Evolutionary conservation across 2,113 vertebrate genomes (phyloP).

Genomic region (Dasyprocta punctata): DNA sequence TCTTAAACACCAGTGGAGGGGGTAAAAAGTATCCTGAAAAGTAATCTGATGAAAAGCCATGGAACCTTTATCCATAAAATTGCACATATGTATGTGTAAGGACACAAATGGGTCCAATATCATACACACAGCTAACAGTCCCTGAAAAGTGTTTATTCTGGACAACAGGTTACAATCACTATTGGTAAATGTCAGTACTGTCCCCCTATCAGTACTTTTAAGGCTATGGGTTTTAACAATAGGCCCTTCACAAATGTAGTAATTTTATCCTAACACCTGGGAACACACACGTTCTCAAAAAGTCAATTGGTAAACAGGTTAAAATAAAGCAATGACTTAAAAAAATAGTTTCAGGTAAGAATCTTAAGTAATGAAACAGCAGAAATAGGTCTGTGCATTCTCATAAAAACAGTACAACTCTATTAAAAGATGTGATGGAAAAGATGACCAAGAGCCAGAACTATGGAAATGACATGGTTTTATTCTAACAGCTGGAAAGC

Average conservation of each 20-base stretch:
- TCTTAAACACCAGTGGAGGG: not conserved
- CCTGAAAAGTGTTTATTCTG: not conserved
- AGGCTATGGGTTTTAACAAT: not conserved
- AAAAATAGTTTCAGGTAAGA: not conserved
- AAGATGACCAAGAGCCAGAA: conserved; percentile 24
- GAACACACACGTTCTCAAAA: not conserved
- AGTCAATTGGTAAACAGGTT: not conserved
- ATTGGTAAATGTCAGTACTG: not conserved
- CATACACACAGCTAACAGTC: not conserved
- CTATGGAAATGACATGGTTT: conserved; percentile 5
- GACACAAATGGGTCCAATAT: not conserved
- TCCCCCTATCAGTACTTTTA: not conserved
- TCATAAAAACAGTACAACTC: conserved; percentile 9
- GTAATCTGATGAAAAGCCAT: not conserved
- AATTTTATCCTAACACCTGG: not conserved
- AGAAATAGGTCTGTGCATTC: not conserved
- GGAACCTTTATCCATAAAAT: not conserved
- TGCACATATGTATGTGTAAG: fast-evolving
- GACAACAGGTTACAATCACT: not conserved
- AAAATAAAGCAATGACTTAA: conserved; percentile 21
- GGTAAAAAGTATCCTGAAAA: not conserved
- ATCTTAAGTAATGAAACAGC: not conserved
- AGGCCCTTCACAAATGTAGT: not conserved
- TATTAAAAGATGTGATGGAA: not conserved
- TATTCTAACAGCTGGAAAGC: conserved; percentile 34